Evolutionary conservation across 2,113 vertebrate species (phyloP).

Genomic region (Theristicus caerulescens): DNA sequence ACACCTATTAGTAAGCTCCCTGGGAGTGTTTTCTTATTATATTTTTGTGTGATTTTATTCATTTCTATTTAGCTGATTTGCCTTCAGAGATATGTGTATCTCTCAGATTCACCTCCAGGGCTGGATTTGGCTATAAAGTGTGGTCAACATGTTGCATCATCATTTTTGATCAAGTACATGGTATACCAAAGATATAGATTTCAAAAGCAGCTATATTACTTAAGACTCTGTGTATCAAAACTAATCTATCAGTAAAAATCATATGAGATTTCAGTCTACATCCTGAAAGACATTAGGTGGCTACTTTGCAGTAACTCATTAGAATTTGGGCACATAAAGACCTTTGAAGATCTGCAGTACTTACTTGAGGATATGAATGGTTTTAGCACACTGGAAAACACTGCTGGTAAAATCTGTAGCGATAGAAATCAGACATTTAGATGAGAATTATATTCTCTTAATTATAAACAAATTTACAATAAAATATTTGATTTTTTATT

Average conservation of each 20-base stretch:
- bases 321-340: not conserved
- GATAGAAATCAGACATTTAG: not conserved
- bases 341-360: not conserved
- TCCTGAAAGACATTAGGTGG: not conserved
- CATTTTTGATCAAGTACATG: accelerated
- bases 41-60: not conserved
- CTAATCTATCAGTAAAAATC: not conserved
- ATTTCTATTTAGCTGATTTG: not conserved
- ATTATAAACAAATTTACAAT: not conserved
- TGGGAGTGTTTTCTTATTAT: not conserved
- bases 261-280: not conserved
- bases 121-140: not conserved
- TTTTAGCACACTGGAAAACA: not conserved
- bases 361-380: not conserved
- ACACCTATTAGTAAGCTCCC: not conserved
- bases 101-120: not conserved
- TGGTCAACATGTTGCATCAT: not conserved
- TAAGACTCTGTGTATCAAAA: not conserved
- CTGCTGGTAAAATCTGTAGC: not conserved
- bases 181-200: not conserved
- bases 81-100: not conserved
- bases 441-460: not conserved
- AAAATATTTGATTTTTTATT: not conserved
- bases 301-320: not conserved
- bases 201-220: not conserved